Base-by-base conservation (phyloP, 1,140 invertebrate genomes). In the Drosophila oshimai region DNA sequence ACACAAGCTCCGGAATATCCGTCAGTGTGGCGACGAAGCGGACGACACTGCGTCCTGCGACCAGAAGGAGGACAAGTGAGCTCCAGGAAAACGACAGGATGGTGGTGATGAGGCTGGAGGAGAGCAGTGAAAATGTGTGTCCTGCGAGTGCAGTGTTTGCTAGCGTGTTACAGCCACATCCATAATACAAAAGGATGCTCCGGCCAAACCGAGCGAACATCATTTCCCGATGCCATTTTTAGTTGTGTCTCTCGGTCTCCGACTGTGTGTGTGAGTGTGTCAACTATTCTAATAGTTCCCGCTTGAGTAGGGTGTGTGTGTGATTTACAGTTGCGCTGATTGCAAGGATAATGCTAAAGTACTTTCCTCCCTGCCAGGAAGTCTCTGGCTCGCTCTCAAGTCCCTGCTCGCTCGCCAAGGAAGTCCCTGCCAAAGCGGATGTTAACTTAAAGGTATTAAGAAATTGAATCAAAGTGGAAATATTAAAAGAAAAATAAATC, bases 371-470 rank as follows among this genome's bases (percentile, higher is more conserved):
- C 45, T 10, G 24, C 46, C 45, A 46, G 64, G 74, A 83, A 65
- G 72, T 65, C 50, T 45, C 36, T 28, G 26, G 20, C 31, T 26
- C 12, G 24, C 47, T 54, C 39, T 31, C 28, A 44, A n/a, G n/a
- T n/a, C n/a, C n/a, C 45, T 53, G 34, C 28, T 29, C 6, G 28
- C 50, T 26, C 6, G 13, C 39, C 39, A 15, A 34, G 72, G 44
- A 80, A 53, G 75, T 58, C 61, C 47, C 61, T 80, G 61, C 72
- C 80, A 79, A 87, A 76, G 75, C 80, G 80, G 80, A 86, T 86
- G 80, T 86, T 76, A 87, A 87, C 80, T 86, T 86, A 87, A 86
- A 87, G 81, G 73, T 86, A 87, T 86, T 87, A 87, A 86, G 81
- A 86, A 87, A 81, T 86, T 86, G 77, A 86, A 86, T 86, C 81